A percentile compares a stretch with the other conserved stretches of the same genome.
Evolutionary conservation across 2,113 vertebrate species (phyloP).

Genomic region (Lates calcarifer): DNA sequence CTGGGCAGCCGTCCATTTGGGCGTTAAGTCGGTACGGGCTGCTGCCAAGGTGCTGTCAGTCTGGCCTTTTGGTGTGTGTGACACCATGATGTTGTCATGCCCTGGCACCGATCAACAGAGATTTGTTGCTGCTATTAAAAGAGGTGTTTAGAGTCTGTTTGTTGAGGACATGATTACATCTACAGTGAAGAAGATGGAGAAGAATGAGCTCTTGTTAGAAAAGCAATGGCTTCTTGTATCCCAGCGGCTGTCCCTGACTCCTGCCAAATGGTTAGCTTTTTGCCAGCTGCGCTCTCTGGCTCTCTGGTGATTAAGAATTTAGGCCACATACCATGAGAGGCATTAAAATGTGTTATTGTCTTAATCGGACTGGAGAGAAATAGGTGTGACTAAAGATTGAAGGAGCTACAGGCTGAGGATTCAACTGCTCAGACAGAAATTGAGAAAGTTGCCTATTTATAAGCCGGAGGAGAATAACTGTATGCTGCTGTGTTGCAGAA

Average conservation of each 20-base stretch:
- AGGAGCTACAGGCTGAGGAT: neutral
- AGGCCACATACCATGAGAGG: conserved; percentile 21
- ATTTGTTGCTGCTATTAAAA: conserved; percentile 29
- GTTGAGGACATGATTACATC: conserved; percentile 35
- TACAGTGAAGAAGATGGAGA: conserved; percentile 6
- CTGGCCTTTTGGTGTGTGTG: conserved; percentile 26
- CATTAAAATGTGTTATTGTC: conserved; percentile 11
- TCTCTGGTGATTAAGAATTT: conserved; percentile 23
- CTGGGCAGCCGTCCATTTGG: conserved; percentile 28
- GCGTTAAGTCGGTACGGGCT: conserved; percentile 1
- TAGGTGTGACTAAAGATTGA: neutral
- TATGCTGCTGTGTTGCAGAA: conserved; percentile 6
- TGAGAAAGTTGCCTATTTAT: conserved; percentile 7
- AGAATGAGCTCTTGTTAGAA: conserved; percentile 37
- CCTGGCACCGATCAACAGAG: conserved; percentile 5
- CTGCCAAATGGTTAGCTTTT: conserved; percentile 32
- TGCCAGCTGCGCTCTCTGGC: conserved; percentile 25
- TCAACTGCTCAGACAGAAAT: neutral
- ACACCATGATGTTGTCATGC: conserved; percentile 48
- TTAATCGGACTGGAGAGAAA: conserved; percentile 14
- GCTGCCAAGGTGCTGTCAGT: conserved; percentile 48
- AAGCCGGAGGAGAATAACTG: neutral
- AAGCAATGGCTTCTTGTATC: conserved; percentile 47
- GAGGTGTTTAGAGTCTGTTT: conserved; percentile 26
- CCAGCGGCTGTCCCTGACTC: conserved; percentile 1